Evolutionary conservation across 2,888 invertebrate genomes (phyloP).

Genomic region (Ectropis crepuscularia): DNA sequence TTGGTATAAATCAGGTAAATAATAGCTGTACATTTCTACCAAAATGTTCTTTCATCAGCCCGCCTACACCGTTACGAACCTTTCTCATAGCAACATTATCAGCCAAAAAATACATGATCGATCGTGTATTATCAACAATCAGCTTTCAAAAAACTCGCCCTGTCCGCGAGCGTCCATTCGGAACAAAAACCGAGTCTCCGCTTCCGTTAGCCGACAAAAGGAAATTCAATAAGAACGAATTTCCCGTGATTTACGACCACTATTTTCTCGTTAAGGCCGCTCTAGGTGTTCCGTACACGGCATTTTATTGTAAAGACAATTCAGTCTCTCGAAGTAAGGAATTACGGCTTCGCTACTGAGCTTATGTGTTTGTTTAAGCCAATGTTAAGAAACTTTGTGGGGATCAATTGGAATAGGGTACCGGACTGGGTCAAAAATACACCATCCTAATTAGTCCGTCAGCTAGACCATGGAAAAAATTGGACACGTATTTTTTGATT

Average conservation of each 20-base stretch:
- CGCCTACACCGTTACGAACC: too few relatives aligned
- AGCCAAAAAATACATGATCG: conserved; percentile 36
- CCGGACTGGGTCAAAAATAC: too few relatives aligned
- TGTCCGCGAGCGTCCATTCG: conserved; percentile 67
- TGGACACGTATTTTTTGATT: too few relatives aligned
- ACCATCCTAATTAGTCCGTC: too few relatives aligned
- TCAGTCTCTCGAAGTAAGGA: conserved; percentile 42
- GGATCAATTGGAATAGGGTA: conserved; percentile 1
- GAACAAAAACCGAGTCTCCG: conserved; percentile 74
- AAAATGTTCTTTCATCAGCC: too few relatives aligned
- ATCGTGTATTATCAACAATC: conserved; percentile 45
- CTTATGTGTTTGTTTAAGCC: conserved; percentile 19
- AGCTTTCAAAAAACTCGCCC: conserved; percentile 58
- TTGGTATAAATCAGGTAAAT: too few relatives aligned
- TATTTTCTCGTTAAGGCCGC: conserved; percentile 82
- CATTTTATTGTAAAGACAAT: conserved; percentile 72
- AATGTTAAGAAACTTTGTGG: conserved; percentile 9
- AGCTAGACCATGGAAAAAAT: too few relatives aligned
- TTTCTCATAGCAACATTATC: background rate
- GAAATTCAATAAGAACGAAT: conserved; percentile 84
- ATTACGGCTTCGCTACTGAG: conserved; percentile 29
- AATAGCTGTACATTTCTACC: too few relatives aligned
- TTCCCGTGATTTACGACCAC: conserved; percentile 83
- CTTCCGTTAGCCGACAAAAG: conserved; percentile 75
- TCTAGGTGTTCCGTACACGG: conserved; percentile 71